Conservation (phyloP, 2,113 vertebrate genomes). For the Chloroceryle aenea region DNA sequence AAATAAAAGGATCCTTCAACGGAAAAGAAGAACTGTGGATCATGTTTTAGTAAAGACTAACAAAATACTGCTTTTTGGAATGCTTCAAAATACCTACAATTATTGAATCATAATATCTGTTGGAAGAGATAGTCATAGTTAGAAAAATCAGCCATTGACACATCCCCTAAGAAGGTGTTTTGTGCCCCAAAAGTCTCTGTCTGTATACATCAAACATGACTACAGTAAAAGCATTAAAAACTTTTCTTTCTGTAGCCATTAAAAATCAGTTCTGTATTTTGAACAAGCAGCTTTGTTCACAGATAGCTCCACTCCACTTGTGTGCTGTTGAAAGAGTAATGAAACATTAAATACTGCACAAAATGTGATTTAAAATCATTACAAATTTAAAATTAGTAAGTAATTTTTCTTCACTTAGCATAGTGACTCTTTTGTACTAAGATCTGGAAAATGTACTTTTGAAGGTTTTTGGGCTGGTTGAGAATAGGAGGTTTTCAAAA, state of each 20-base stretch:
- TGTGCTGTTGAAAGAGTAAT: not conserved
- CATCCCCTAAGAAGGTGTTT: not conserved
- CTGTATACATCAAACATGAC: not conserved
- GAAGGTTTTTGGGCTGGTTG: not conserved
- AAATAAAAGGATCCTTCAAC: not conserved
- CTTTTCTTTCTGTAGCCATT: not conserved
- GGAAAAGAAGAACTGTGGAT: not conserved
- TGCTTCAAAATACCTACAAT: not conserved
- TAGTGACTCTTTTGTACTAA: not conserved
- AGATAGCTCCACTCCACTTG: not conserved
- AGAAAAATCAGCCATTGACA: not conserved
- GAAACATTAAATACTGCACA: constrained; percentile 18
- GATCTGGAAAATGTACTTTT: not conserved
- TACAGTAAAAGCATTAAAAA: not conserved
- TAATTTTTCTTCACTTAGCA: not conserved
- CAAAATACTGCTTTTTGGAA: not conserved
- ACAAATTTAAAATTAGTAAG: not conserved
- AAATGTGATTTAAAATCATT: constrained; percentile 5
- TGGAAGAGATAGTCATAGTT: not conserved
- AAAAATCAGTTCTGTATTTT: not conserved
- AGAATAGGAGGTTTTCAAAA: constrained; percentile 6
- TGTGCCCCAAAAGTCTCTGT: not conserved
- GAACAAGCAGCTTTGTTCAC: not conserved
- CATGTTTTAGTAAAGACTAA: not conserved
- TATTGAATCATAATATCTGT: not conserved